Evolutionary conservation across 2,888 invertebrate species (phyloP).

Genomic region (Sturmia bella): DNA sequence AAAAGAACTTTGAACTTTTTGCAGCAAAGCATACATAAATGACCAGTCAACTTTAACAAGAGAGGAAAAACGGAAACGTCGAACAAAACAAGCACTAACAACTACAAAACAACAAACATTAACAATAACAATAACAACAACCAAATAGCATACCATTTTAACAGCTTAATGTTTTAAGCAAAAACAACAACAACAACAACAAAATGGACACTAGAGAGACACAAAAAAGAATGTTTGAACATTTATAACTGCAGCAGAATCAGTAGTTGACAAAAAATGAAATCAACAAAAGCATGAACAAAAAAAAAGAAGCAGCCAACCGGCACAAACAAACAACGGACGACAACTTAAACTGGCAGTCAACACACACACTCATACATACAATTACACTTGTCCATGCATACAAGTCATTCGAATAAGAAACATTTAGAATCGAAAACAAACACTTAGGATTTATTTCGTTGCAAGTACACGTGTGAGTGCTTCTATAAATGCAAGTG

Average conservation of each 20-base stretch:
- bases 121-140: slow-evolving; percentile 50
- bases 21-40: slow-evolving; percentile 55
- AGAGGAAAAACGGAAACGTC: slow-evolving; percentile 50
- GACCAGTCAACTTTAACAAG: slow-evolving; percentile 67
- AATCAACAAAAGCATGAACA: slow-evolving; percentile 9
- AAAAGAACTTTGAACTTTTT: slow-evolving; percentile 70
- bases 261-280: slow-evolving; percentile 43
- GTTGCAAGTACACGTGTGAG: slow-evolving; percentile 40
- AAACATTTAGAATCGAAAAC: slow-evolving; percentile 61
- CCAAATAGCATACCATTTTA: slow-evolving; percentile 63
- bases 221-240: slow-evolving; percentile 55
- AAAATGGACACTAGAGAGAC: slow-evolving; percentile 50
- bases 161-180: slow-evolving; percentile 68
- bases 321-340: slow-evolving; percentile 18
- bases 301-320: slow-evolving; percentile 14
- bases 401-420: slow-evolving; percentile 65
- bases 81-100: slow-evolving; percentile 50
- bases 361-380: slow-evolving; percentile 17
- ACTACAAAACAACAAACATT: slow-evolving; percentile 52
- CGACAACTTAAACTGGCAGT: slow-evolving; percentile 28
- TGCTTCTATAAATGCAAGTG: slow-evolving; percentile 35
- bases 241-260: slow-evolving; percentile 63
- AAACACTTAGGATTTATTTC: slow-evolving; percentile 65
- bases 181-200: no score
- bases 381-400: slow-evolving; percentile 1